These are phyloP conservation scores for Pangasius mekongensis DNA, from an alignment of 2,797 vertebrate genomes.

Conservation along the genomic window DNA sequence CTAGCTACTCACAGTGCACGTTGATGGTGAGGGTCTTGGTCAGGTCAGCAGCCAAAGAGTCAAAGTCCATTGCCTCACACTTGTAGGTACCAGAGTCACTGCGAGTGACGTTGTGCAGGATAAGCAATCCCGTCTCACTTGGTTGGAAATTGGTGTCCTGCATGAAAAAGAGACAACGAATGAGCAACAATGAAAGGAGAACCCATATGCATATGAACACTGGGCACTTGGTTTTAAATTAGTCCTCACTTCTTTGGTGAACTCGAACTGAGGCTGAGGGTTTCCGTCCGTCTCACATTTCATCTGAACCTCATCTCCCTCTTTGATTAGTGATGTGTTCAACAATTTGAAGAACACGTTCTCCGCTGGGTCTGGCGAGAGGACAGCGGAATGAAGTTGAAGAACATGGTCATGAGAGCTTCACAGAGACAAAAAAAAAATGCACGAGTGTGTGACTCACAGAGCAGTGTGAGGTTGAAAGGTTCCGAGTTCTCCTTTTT, in stretches of 20 bases:
- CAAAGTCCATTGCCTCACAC: slow-evolving; percentile 73
- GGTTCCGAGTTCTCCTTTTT: slow-evolving; percentile 67
- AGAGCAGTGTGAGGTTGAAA: slow-evolving; percentile 82
- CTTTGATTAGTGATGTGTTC: slow-evolving; percentile 74
- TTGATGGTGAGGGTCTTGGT: slow-evolving; percentile 53
- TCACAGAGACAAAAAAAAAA: neutral
- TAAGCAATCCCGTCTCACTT: slow-evolving; percentile 35
- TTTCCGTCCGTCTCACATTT: slow-evolving; percentile 83
- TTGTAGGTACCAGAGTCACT: slow-evolving; percentile 63
- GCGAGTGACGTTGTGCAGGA: slow-evolving; percentile 58
- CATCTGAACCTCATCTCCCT: slow-evolving; percentile 81
- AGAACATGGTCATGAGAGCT: neutral
- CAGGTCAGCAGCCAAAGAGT: slow-evolving; percentile 46
- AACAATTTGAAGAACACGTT: slow-evolving; percentile 72
- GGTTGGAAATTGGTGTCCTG: neutral
- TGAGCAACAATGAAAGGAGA: neutral
- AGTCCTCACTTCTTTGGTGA: slow-evolving; percentile 70
- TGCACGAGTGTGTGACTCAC: slow-evolving; percentile 73
- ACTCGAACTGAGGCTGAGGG: slow-evolving; percentile 78
- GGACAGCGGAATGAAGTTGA: neutral
- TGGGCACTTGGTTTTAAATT: neutral
- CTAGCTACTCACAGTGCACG: slow-evolving; percentile 73
- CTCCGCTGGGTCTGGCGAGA: slow-evolving; percentile 80
- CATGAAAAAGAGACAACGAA: neutral
- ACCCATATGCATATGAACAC: too few relatives aligned